Evolutionary conservation across 2,888 invertebrate species (phyloP).

Genomic region (Pseudococcus jackbeardsleyi): DNA sequence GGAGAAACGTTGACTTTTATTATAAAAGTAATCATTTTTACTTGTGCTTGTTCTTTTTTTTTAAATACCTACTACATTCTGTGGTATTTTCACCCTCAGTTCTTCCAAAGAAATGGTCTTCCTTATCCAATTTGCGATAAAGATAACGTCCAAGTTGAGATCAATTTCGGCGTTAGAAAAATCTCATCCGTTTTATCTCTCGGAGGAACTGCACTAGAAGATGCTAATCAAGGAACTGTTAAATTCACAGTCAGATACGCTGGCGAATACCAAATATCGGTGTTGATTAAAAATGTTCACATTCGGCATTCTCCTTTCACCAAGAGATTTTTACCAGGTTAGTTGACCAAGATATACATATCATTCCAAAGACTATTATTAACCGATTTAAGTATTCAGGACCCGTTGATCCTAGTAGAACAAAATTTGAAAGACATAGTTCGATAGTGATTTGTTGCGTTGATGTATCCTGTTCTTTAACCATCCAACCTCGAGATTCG

Average conservation of each 20-base stretch:
- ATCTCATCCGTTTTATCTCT: conserved; percentile 88
- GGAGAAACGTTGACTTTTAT: conserved; percentile 93
- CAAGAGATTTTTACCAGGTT: conserved; percentile 82
- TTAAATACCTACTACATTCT: not conserved
- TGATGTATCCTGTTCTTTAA: conserved; percentile 81
- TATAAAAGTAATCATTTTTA: conserved; percentile 73
- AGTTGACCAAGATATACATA: not conserved
- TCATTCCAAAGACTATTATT: conserved; percentile 44
- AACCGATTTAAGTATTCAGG: conserved; percentile 71
- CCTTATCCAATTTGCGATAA: conserved; percentile 95
- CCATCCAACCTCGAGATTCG: conserved; percentile 91
- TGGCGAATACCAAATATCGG: conserved; percentile 88
- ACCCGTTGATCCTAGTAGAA: conserved; percentile 85
- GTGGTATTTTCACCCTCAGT: conserved; percentile 71
- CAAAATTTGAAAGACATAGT: conserved; percentile 85
- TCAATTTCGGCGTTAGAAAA: conserved; percentile 75
- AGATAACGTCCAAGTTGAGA: conserved; percentile 89
- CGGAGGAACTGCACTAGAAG: conserved; percentile 86
- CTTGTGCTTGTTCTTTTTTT: too few species aligned
- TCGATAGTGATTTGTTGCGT: conserved; percentile 88
- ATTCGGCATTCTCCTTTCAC: conserved; percentile 90
- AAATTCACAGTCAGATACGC: conserved; percentile 94
- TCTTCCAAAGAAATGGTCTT: conserved; percentile 92
- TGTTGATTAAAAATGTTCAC: conserved; percentile 85
- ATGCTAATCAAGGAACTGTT: conserved; percentile 87